Conservation (phyloP, 2,797 vertebrate species). For the Parotocinclus haroldoi region DNA sequence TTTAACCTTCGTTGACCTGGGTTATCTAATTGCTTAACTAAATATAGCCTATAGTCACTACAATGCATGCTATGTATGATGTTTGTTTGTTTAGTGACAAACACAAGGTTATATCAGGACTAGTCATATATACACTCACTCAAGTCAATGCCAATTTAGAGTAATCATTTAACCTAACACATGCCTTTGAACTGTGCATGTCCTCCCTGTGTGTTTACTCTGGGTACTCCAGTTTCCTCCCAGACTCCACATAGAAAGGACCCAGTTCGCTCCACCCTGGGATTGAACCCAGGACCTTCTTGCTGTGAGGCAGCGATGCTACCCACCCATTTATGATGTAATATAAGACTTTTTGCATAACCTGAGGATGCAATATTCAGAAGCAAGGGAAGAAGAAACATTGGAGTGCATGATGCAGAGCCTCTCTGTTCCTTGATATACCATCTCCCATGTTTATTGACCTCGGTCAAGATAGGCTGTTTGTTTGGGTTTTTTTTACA, state of each 20-base stretch:
- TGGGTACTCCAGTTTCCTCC: too few species aligned
- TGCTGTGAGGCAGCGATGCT: too few species aligned
- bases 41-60: slow-evolving; percentile 12
- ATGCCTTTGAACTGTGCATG: too few species aligned
- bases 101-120: too few species aligned
- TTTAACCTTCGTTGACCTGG: background rate
- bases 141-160: too few species aligned
- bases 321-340: background rate
- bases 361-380: background rate
- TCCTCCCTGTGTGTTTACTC: too few species aligned
- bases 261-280: too few species aligned
- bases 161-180: background rate
- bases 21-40: slow-evolving; percentile 14
- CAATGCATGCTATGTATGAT: background rate
- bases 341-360: background rate
- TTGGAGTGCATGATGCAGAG: background rate
- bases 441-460: background rate
- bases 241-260: too few species aligned
- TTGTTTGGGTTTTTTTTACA: background rate
- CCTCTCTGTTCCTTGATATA: background rate
- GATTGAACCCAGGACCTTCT: too few species aligned
- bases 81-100: too few species aligned
- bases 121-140: too few species aligned
- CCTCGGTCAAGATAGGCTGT: slow-evolving; percentile 1
- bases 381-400: background rate